Evolutionary conservation across 2,888 invertebrate species (phyloP).

Genomic region (Helleia helle): DNA sequence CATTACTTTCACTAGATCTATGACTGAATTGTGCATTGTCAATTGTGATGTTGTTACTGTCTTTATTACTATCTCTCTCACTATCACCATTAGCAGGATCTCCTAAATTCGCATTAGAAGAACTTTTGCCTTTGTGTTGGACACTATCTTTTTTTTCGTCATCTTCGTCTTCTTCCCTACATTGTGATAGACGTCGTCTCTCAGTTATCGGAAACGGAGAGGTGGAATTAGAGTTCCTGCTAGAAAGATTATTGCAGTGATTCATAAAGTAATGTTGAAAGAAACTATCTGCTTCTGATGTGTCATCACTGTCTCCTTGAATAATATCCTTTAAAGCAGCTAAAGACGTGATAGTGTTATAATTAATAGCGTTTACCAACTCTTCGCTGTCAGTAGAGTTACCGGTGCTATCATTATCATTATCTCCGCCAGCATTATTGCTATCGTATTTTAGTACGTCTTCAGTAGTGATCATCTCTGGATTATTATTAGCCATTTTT

Average conservation of each 20-base stretch:
- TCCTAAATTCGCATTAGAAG: slow-evolving; percentile 27
- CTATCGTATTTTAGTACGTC: slow-evolving; percentile 30
- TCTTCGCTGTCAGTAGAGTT: slow-evolving; percentile 78
- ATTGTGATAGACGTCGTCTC: slow-evolving; percentile 83
- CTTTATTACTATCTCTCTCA: slow-evolving; percentile 18
- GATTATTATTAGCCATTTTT: slow-evolving; percentile 36
- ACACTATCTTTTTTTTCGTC: slow-evolving; percentile 65
- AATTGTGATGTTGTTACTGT: slow-evolving; percentile 14
- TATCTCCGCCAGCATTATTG: slow-evolving; percentile 33
- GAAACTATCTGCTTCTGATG: slow-evolving; percentile 74
- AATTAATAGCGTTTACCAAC: slow-evolving; percentile 78
- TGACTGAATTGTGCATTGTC: slow-evolving; percentile 23
- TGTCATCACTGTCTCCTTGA: slow-evolving; percentile 73
- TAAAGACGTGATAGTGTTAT: slow-evolving; percentile 80
- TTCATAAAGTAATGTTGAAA: slow-evolving; percentile 83
- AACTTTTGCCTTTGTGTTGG: slow-evolving; percentile 13
- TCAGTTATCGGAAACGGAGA: slow-evolving; percentile 70
- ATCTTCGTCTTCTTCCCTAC: slow-evolving; percentile 89
- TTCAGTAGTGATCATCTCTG: slow-evolving; percentile 22
- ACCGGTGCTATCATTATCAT: slow-evolving; percentile 30
- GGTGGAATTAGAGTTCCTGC: slow-evolving; percentile 58
- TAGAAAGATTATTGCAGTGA: slow-evolving; percentile 81
- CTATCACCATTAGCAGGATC: slow-evolving; percentile 22
- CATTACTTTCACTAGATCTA: slow-evolving; percentile 28
- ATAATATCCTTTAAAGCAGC: slow-evolving; percentile 80